phyloP scores from a whole-genome alignment of 2,888 invertebrate species.

The Lobophora halterata region DNA sequence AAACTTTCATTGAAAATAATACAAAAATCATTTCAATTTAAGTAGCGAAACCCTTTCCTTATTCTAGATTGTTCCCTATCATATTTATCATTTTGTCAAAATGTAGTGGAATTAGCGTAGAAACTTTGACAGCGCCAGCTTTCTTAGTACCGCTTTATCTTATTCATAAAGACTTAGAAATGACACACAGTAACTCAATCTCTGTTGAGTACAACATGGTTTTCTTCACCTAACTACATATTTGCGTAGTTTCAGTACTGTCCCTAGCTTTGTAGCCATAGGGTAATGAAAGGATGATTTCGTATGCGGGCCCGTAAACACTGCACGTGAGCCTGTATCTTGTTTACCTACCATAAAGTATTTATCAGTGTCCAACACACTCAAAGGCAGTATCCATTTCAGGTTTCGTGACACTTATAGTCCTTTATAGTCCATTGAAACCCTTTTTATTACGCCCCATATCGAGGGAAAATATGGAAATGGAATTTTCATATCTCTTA shows the following conservation, averaged over 20 bases:
- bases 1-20: constrained; percentile 10
- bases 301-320: constrained; percentile 45
- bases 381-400: constrained; percentile 15
- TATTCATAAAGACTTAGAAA: too few relatives aligned
- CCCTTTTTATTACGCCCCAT: constrained; percentile 22
- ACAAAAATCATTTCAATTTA: too few relatives aligned
- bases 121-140: too few relatives aligned
- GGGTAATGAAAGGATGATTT: constrained; percentile 43
- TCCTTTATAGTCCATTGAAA: constrained; percentile 17
- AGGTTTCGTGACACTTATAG: constrained; percentile 15
- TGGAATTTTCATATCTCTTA: constrained; percentile 18
- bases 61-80: too few relatives aligned
- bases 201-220: constrained; percentile 6
- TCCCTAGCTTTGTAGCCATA: constrained; percentile 28
- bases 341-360: constrained; percentile 25
- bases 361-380: constrained; percentile 17
- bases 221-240: constrained; percentile 9
- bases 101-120: too few relatives aligned
- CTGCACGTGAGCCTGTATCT: constrained; percentile 26
- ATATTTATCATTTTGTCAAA: too few relatives aligned
- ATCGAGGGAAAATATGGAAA: constrained; percentile 21
- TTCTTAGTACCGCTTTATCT: too few relatives aligned
- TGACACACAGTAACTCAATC: too few relatives aligned
- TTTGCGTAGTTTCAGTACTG: constrained; percentile 16
- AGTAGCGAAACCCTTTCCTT: too few relatives aligned